Base-by-base conservation (phyloP, 2,113 vertebrate genomes). In the Plestiodon gilberti region DNA sequence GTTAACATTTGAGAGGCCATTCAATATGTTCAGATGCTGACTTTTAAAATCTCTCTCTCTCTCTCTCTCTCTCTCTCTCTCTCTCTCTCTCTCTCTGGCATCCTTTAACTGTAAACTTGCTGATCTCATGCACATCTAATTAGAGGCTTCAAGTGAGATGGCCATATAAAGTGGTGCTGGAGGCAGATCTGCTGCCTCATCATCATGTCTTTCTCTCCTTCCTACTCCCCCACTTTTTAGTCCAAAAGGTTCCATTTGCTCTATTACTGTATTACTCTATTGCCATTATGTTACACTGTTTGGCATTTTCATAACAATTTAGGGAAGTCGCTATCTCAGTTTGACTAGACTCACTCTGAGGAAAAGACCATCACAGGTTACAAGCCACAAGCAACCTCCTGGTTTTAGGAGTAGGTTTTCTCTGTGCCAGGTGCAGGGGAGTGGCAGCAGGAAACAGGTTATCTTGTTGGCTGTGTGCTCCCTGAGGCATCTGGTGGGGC, bases 51-150 rank as follows among this genome's bases (percentile, higher is more conserved):
- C n/a, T n/a, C n/a, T n/a, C n/a, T n/a, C n/a, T n/a, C 17, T 18
- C 35, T 38, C 61, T 9, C 57, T 30, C n/a, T 18, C 25, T n/a
- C n/a, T n/a, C n/a, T n/a, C n/a, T n/a, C n/a, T n/a, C n/a, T n/a
- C n/a, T n/a, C n/a, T n/a, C n/a, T n/a, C n/a, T n/a, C n/a, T n/a
- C n/a, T n/a, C n/a, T 64, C 62, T 74, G 57, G 78, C 78, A 75
- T 23, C 78, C 38, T 64, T 80, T 74, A 65, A n/a, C 59, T 78
- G 75, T 85, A 70, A 85, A 85, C 33, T 85, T 70, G 83, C 75
- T 87, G 57, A 86, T 30, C 43, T 62, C 64, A 48, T 62, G n/a
- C 67, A 74, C 52, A 62, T 80, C 28, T 86, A 73, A 81, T 86
- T 28, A 81, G 69, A 52, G 10, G 59, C n/a, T 75, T 74, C 62